phyloP scores from a whole-genome alignment of 2,888 invertebrate species.

The Polyploca ridens region DNA sequence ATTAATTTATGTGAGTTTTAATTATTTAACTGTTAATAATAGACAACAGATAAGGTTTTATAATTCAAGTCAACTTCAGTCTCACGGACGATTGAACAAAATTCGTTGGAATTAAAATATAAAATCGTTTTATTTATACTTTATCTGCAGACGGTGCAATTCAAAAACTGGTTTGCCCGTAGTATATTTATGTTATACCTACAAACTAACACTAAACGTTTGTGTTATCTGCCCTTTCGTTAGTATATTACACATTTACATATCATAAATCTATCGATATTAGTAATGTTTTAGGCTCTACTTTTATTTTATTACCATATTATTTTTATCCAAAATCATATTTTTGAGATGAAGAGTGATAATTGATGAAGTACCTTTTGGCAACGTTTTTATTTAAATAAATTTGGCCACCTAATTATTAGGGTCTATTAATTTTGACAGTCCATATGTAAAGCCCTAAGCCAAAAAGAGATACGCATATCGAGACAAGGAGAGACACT shows the following conservation, averaged over 20 bases:
- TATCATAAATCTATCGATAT: slow-evolving; percentile 60
- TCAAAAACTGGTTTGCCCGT: slow-evolving; percentile 59
- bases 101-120: not conserved
- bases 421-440: too few species aligned
- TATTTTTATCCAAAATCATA: not conserved
- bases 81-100: not conserved
- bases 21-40: too few species aligned
- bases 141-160: slow-evolving; percentile 55
- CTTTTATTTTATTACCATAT: not conserved
- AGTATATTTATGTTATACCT: slow-evolving; percentile 59
- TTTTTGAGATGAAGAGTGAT: too few species aligned
- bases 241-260: slow-evolving; percentile 68
- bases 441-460: too few species aligned
- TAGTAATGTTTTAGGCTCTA: not conserved
- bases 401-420: too few species aligned
- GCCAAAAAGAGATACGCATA: too few species aligned
- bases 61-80: too few species aligned
- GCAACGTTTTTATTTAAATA: too few species aligned
- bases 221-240: slow-evolving; percentile 64
- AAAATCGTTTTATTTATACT: not conserved
- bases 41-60: too few species aligned
- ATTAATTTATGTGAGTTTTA: too few species aligned
- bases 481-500: too few species aligned
- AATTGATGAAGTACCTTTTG: too few species aligned
- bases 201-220: slow-evolving; percentile 59